Evolutionary conservation across 2,797 vertebrate genomes (phyloP).

Genomic region (Cichlasoma orientale): DNA sequence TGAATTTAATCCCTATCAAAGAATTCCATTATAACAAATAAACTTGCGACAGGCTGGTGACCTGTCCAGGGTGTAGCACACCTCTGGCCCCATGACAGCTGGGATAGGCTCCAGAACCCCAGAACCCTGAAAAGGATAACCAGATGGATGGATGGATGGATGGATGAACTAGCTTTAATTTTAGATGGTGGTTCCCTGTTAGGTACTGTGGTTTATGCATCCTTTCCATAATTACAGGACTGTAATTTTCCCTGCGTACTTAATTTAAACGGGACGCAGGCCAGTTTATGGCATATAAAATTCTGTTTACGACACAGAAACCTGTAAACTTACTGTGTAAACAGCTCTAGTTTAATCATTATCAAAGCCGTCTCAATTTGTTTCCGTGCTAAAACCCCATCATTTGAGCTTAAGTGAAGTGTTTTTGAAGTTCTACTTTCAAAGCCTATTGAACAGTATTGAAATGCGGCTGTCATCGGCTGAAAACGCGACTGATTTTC

Average conservation of each 20-base stretch:
- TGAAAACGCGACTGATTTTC: slow-evolving; percentile 7
- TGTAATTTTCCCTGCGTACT: neutral
- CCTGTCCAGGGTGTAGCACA: no score
- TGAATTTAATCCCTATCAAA: neutral
- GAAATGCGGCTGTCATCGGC: slow-evolving; percentile 8
- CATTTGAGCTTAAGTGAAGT: slow-evolving; percentile 7
- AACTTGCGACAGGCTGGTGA: neutral
- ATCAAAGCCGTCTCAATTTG: slow-evolving; percentile 18
- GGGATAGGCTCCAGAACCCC: no score
- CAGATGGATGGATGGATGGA: no score
- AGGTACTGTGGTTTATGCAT: neutral
- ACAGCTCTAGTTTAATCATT: slow-evolving; percentile 11
- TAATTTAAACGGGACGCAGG: neutral
- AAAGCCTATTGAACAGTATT: slow-evolving; percentile 34
- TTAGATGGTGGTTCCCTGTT: neutral
- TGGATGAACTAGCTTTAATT: neutral
- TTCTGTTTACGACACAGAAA: neutral
- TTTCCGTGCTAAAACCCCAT: neutral
- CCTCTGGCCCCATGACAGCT: no score
- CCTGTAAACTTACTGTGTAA: neutral
- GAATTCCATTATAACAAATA: neutral
- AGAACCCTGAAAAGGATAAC: no score
- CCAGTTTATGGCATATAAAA: neutral
- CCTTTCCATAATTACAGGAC: neutral
- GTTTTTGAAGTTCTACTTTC: slow-evolving; percentile 17